These are phyloP conservation scores for Drosophila seclusa DNA, from an alignment of 2,888 invertebrate species.

Conservation along the genomic window DNA sequence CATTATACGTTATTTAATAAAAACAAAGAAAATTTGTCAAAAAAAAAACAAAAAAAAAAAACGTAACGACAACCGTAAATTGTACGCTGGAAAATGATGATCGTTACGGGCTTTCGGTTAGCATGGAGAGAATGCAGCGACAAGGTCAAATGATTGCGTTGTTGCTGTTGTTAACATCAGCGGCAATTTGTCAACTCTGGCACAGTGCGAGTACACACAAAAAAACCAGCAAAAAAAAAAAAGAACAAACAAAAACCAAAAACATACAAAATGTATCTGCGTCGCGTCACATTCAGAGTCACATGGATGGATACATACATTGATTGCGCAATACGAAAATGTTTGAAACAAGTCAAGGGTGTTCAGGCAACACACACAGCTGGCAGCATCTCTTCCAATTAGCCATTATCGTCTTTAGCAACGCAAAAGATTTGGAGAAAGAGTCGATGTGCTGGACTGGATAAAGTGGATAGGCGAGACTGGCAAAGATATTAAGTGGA, in stretches of 20 bases:
- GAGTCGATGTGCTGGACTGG: not conserved
- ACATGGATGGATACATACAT: not conserved
- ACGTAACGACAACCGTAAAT: slow-evolving; percentile 38
- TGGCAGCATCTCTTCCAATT: not conserved
- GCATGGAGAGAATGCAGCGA: slow-evolving; percentile 47
- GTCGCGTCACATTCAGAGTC: slow-evolving; percentile 18
- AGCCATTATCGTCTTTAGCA: not conserved
- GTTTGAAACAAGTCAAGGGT: slow-evolving; percentile 41
- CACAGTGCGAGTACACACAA: slow-evolving; percentile 10
- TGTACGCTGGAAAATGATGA: slow-evolving; percentile 64
- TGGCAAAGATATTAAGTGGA: not conserved
- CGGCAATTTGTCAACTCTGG: slow-evolving; percentile 70
- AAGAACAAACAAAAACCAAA: slow-evolving; percentile 1
- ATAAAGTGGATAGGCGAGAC: not conserved
- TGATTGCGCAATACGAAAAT: slow-evolving; percentile 55
- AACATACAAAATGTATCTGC: slow-evolving; percentile 31
- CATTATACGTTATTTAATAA: slow-evolving; percentile 67
- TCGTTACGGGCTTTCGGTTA: slow-evolving; percentile 39
- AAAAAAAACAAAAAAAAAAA: not conserved
- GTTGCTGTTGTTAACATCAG: slow-evolving; percentile 30
- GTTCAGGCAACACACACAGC: slow-evolving; percentile 1
- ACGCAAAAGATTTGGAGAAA: not conserved
- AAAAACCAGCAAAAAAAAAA: slow-evolving; percentile 3
- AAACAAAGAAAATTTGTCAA: slow-evolving; percentile 74
- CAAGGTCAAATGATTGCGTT: slow-evolving; percentile 58